phyloP scores from a whole-genome alignment of 37 sponge, comb jelly and placozoan species.

The Spongilla lacustris region DNA sequence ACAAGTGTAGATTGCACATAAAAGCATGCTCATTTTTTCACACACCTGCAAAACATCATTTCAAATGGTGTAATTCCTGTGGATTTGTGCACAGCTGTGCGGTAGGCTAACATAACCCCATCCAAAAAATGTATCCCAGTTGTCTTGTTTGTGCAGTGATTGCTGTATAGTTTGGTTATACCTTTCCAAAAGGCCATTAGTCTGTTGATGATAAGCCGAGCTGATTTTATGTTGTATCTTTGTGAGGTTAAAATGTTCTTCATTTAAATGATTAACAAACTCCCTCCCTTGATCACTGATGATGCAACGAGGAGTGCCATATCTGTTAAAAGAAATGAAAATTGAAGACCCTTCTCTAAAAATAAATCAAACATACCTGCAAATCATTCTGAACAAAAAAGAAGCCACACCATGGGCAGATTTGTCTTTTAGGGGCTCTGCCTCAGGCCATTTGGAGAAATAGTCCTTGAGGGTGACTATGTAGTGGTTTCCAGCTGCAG shows the following conservation, averaged over 20 bases:
- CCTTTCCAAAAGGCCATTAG: constrained; percentile 33
- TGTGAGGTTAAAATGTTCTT: constrained; percentile 8
- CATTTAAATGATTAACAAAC: constrained; percentile 30
- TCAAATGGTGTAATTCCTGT: constrained; percentile 17
- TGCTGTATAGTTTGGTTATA: constrained; percentile 23
- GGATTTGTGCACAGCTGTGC: constrained; percentile 22
- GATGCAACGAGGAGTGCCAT: constrained; percentile 12
- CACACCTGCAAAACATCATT: background rate
- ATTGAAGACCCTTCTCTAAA: background rate
- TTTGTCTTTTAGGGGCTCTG: constrained; percentile 23
- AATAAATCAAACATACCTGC: constrained; percentile 11
- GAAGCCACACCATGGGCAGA: constrained; percentile 25
- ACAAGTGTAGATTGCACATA: no score
- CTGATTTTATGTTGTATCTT: constrained; percentile 36
- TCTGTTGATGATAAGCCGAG: constrained; percentile 39
- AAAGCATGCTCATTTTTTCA: no score
- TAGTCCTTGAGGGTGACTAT: constrained; percentile 36
- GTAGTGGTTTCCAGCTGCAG: constrained; percentile 23
- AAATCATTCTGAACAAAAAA: constrained; percentile 36
- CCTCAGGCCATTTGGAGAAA: constrained; percentile 53
- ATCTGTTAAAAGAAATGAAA: constrained; percentile 1
- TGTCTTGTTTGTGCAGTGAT: constrained; percentile 9
- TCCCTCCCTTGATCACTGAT: constrained; percentile 44
- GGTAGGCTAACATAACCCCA: constrained; percentile 7
- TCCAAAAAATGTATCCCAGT: constrained; percentile 2